Percentiles rank a stretch among this genome's conserved stretches.
phyloP scores from a whole-genome alignment of 2,113 vertebrate genomes.

The Actenoides hombroni region DNA sequence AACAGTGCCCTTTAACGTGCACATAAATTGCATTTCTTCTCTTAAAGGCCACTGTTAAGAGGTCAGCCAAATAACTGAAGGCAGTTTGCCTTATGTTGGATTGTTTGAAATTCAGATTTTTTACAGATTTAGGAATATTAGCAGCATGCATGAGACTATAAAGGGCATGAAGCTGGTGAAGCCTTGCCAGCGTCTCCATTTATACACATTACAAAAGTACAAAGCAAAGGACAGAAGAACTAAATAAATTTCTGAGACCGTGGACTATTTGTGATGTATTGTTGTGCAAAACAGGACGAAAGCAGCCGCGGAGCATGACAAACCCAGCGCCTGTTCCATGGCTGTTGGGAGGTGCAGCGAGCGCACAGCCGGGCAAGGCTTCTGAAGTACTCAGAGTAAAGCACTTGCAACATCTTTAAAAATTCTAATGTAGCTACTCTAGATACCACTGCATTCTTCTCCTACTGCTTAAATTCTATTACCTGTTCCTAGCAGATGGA shows the following conservation, averaged over 20 bases:
- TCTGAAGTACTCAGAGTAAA: background rate
- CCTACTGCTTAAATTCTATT: background rate
- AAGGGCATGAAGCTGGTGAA: background rate
- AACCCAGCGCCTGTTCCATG: background rate
- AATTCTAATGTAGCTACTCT: background rate
- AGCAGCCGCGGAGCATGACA: rapidly evolving
- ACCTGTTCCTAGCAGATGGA: background rate
- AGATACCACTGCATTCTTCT: background rate
- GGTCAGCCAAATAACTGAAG: background rate
- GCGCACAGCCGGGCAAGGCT: background rate
- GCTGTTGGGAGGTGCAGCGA: background rate
- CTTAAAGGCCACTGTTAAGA: background rate
- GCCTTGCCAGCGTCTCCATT: background rate
- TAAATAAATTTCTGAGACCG: background rate
- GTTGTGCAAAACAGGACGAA: background rate
- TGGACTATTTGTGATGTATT: rapidly evolving
- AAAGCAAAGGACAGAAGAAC: background rate
- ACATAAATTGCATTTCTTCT: background rate
- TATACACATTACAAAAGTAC: background rate
- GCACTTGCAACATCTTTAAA: background rate
- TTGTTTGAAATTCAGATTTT: background rate
- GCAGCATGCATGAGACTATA: background rate
- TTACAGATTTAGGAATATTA: background rate
- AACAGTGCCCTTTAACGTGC: background rate
- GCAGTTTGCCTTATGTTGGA: background rate